Base-by-base conservation (phyloP, 2,113 vertebrate genomes). In the Apus apus region DNA sequence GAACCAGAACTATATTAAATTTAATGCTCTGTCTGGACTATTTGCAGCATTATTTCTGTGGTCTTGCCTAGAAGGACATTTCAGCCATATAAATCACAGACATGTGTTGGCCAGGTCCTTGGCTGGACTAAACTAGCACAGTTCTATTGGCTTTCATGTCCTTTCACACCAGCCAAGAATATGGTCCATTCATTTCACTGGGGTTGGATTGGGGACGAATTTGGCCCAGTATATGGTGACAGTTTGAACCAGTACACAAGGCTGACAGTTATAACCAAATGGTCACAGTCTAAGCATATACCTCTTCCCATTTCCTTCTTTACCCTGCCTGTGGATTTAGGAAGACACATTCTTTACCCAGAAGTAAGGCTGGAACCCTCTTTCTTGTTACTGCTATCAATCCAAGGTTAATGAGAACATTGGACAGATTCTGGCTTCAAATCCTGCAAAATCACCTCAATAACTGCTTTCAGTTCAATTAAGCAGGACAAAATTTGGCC, bases 111-210 rank as follows among this genome's bases (percentile, higher is more conserved):
- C 90, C 92, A 90, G 88, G 45, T 94, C 88, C 67, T 88, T n/a
- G 32, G 80, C 94, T 96, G 80, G 60, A 75, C n/a, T 72, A 3
- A 75, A 75, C 40, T 45, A 78, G 61, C 73, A 70, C 27, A 2
- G 76, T 89, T 94, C 46, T 38, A 13, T 11, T 60, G 76, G 48
- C 34, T 90, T 76, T 18, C 6, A 3, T 34, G 25, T 75, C 68
- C 46, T 93, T 87, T 81, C 26, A 5, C 70, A 18, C 95, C 88
- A 90, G 86, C 88, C 9, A 32, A 93, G 90, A 92, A 29, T 81
- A 67, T 57, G 93, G 93, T 93, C 92, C 87, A 9, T 90, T 93
- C 86, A 94, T 94, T 95, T 96, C 94, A 96, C 57, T 88, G 70
- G 50, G 43, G 46, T 53, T 90, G 80, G 86, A 58, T 81, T 90